These are phyloP conservation scores for Lethenteron reissneri DNA, from an alignment of 2,113 vertebrate species.

Conservation along the genomic window DNA sequence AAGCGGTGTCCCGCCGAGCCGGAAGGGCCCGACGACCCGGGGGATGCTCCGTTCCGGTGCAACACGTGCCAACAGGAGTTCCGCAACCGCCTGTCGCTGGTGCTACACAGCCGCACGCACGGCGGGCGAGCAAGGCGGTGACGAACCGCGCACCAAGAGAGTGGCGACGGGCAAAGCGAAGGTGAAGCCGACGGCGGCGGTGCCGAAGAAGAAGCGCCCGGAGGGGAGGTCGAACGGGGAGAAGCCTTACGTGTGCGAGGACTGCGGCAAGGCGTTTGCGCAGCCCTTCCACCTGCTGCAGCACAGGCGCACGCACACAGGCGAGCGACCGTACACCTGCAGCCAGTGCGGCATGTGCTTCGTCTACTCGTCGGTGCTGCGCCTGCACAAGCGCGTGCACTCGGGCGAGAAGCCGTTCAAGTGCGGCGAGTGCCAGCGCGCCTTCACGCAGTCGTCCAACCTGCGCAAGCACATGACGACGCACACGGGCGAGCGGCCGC, in stretches of 20 bases:
- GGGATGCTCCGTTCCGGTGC: too few species aligned
- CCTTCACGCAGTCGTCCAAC: constrained; percentile 2
- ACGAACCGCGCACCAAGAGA: too few species aligned
- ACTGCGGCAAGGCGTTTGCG: neutral
- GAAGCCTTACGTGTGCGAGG: neutral
- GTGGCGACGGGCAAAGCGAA: too few species aligned
- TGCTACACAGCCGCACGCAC: too few species aligned
- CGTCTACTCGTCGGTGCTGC: neutral
- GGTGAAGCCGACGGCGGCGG: too few species aligned
- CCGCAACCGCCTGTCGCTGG: too few species aligned
- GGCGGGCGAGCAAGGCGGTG: too few species aligned
- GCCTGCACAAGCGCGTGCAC: neutral
- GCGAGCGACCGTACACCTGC: neutral
- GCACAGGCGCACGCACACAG: neutral
- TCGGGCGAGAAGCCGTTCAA: neutral
- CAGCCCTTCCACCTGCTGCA: neutral
- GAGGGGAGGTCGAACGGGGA: neutral
- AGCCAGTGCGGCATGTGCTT: neutral
- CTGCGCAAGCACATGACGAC: neutral
- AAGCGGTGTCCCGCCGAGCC: too few species aligned
- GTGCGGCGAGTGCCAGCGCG: neutral
- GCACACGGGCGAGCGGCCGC: constrained; percentile 4
- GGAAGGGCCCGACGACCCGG: too few species aligned
- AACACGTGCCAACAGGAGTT: too few species aligned
- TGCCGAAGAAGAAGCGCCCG: too few species aligned